phyloP scores from a whole-genome alignment of 2,888 invertebrate species.

The Polymixis flavicincta region DNA sequence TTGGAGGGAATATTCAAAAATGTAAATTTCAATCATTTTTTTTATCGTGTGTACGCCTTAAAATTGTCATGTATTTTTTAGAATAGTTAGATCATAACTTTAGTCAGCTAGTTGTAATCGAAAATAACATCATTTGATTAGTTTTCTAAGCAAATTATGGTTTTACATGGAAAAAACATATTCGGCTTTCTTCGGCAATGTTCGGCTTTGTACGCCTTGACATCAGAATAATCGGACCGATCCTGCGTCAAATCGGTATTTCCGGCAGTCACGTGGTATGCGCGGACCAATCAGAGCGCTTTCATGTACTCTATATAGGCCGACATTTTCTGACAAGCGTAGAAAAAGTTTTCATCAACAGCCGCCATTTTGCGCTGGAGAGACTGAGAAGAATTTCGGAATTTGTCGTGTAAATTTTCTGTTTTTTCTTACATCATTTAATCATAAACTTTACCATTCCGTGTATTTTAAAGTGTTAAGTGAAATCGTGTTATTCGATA shows the following conservation, averaged over 20 bases:
- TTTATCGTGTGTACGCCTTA: neutral
- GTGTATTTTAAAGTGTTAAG: constrained; percentile 91
- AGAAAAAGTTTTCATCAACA: constrained; percentile 98
- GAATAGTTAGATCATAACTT: neutral
- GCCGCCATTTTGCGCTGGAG: constrained; percentile 98
- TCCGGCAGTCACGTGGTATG: constrained; percentile 89
- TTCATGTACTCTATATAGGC: constrained; percentile 84
- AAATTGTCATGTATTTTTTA: neutral
- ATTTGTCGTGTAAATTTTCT: constrained; percentile 93
- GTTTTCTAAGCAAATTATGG: constrained; percentile 49
- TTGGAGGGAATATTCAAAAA: constrained; percentile 84
- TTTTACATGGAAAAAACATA: constrained; percentile 70
- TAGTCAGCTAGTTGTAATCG: neutral
- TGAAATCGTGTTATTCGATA: constrained; percentile 88
- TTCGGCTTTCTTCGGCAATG: constrained; percentile 80
- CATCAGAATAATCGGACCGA: constrained; percentile 87
- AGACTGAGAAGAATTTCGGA: constrained; percentile 94
- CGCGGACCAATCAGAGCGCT: constrained; percentile 84
- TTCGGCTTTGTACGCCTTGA: constrained; percentile 85
- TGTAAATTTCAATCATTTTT: constrained; percentile 31
- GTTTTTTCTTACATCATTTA: constrained; percentile 91
- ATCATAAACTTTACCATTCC: constrained; percentile 90
- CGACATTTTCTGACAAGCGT: constrained; percentile 96
- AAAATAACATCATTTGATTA: constrained; percentile 10
- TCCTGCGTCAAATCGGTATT: constrained; percentile 86